Evolutionary conservation across 2,113 vertebrate genomes (phyloP).

Genomic region (Cebus imitator): DNA sequence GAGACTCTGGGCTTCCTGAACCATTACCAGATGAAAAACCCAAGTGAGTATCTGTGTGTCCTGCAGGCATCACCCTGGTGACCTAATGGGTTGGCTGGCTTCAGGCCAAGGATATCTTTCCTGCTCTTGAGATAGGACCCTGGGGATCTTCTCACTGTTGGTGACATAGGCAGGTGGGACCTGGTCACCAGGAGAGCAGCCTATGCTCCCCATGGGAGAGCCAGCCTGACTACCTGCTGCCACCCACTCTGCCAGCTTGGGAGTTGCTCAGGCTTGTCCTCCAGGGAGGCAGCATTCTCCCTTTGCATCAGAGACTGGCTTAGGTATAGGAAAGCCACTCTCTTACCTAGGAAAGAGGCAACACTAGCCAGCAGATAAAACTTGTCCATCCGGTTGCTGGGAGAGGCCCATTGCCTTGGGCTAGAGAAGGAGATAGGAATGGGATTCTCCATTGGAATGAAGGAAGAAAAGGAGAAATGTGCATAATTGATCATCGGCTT

Average conservation of each 20-base stretch:
- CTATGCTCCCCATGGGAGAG: background rate
- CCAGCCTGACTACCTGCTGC: background rate
- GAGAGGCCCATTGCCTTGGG: background rate
- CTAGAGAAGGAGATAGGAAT: background rate
- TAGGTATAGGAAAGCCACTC: no score
- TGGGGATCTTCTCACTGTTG: background rate
- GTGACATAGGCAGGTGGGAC: background rate
- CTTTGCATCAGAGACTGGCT: background rate
- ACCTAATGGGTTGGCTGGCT: conserved; percentile 8
- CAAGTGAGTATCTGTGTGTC: conserved; percentile 87
- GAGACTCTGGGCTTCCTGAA: conserved; percentile 93
- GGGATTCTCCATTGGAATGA: background rate
- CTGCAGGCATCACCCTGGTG: background rate
- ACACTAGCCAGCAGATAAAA: background rate
- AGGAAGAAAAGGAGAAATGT: no score
- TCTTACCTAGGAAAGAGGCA: background rate
- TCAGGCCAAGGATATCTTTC: background rate
- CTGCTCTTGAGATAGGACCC: background rate
- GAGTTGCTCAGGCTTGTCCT: background rate
- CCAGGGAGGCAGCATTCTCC: background rate
- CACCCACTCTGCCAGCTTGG: background rate
- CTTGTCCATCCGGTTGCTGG: background rate
- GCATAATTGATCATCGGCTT: background rate
- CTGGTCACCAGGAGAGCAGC: conserved; percentile 33
- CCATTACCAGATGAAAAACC: conserved; percentile 97